These are phyloP conservation scores for Ricordea florida DNA, from an alignment of 92 coral and sea anemone species.

Conservation along the genomic window DNA sequence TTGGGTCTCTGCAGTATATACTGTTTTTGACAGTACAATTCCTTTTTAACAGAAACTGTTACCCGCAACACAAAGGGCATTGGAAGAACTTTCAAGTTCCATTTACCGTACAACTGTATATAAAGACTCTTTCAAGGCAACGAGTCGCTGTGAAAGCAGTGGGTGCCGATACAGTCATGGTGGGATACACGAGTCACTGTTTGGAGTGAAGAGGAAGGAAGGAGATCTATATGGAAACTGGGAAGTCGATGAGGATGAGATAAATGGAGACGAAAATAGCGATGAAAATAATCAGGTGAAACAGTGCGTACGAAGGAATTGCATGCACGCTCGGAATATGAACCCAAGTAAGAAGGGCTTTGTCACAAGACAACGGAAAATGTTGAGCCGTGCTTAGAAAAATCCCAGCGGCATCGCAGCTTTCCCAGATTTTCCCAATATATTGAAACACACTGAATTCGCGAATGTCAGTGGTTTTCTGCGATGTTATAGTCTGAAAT, in stretches of 20 bases:
- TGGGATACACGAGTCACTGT: not conserved
- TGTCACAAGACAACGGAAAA: no score
- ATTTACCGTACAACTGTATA: conserved; percentile 68
- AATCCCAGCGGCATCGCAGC: no score
- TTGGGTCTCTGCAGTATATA: no score
- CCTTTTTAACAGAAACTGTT: conserved; percentile 34
- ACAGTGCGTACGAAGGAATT: not conserved
- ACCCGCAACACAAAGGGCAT: conserved; percentile 56
- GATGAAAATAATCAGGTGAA: not conserved
- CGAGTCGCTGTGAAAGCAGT: not conserved
- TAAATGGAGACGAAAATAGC: not conserved
- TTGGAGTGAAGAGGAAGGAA: not conserved
- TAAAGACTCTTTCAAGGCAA: conserved; percentile 26
- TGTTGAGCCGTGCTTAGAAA: no score
- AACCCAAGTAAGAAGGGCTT: no score
- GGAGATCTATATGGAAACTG: not conserved
- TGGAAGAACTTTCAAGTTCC: conserved; percentile 55
- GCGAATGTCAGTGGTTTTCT: no score
- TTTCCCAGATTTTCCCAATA: no score
- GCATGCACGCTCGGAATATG: not conserved
- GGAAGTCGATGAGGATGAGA: conserved; percentile 19
- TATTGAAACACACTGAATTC: no score
- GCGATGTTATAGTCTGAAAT: no score
- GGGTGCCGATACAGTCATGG: no score
- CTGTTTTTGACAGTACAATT: not conserved